Evolutionary conservation across 2,113 vertebrate species (phyloP).

Genomic region (human): DNA sequence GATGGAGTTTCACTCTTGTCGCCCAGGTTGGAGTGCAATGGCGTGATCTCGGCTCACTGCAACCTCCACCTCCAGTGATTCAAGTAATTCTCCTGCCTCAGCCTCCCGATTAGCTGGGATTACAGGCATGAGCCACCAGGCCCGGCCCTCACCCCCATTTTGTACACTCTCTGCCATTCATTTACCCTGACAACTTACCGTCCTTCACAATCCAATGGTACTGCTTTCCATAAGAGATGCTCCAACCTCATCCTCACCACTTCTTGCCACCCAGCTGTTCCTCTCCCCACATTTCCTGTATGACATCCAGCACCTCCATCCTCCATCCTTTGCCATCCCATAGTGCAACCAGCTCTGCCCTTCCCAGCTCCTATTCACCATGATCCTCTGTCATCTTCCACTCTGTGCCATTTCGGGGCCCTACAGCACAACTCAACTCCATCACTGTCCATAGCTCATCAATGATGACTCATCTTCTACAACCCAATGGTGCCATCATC

Average conservation of each 20-base stretch:
- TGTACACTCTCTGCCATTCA: not conserved
- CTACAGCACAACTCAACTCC: accelerated
- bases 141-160: not conserved
- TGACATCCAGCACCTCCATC: not conserved
- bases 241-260: not conserved
- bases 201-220: not conserved
- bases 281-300: not conserved
- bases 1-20: too few species aligned
- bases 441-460: not conserved
- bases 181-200: not conserved
- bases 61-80: too few species aligned
- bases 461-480: not conserved
- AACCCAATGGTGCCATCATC: not conserved
- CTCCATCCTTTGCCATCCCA: not conserved
- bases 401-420: not conserved
- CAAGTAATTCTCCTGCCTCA: too few species aligned
- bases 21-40: too few species aligned
- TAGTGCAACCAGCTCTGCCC: accelerated
- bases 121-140: too few species aligned
- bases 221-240: not conserved
- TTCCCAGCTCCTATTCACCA: not conserved
- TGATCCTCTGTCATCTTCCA: too few species aligned
- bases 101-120: too few species aligned
- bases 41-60: too few species aligned
- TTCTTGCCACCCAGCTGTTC: accelerated